phyloP scores from a whole-genome alignment of 2,888 invertebrate genomes.

The Apeira syringaria region DNA sequence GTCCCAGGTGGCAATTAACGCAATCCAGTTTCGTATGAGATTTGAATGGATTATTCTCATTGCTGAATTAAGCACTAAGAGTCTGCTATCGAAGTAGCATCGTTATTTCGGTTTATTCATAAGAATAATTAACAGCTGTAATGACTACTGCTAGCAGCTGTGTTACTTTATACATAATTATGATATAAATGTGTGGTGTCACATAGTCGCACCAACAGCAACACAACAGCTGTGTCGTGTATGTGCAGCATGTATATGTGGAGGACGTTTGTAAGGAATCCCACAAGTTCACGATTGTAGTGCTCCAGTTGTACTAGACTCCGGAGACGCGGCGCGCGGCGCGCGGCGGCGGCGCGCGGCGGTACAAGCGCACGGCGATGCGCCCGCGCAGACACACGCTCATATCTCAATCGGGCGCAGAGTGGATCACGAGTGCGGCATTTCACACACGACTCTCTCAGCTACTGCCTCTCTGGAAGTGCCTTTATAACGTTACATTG shows the following conservation, averaged over 20 bases:
- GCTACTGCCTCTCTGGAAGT: conserved; percentile 22
- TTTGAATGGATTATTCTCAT: conserved; percentile 7
- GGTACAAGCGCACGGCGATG: neutral
- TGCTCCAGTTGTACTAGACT: conserved; percentile 1
- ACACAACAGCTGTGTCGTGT: no score
- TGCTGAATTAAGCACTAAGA: conserved; percentile 7
- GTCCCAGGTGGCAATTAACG: conserved; percentile 15
- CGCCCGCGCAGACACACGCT: conserved; percentile 19
- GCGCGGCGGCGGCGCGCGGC: neutral
- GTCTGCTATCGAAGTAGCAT: no score
- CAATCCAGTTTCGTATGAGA: conserved; percentile 12
- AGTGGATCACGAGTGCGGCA: conserved; percentile 46
- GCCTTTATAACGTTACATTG: no score
- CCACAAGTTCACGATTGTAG: neutral
- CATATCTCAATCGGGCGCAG: conserved; percentile 23
- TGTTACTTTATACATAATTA: no score
- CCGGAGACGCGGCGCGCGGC: neutral
- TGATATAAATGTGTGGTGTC: no score
- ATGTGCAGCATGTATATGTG: neutral
- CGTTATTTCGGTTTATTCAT: no score
- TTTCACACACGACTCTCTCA: conserved; percentile 46
- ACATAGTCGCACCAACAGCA: no score
- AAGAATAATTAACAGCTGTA: no score
- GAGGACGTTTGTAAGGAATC: neutral
- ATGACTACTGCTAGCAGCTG: no score